Evolutionary conservation across 2,113 vertebrate species (phyloP), one percentile per base, ranked within the genome.

Genomic region (Perognathus longimembris): DNA sequence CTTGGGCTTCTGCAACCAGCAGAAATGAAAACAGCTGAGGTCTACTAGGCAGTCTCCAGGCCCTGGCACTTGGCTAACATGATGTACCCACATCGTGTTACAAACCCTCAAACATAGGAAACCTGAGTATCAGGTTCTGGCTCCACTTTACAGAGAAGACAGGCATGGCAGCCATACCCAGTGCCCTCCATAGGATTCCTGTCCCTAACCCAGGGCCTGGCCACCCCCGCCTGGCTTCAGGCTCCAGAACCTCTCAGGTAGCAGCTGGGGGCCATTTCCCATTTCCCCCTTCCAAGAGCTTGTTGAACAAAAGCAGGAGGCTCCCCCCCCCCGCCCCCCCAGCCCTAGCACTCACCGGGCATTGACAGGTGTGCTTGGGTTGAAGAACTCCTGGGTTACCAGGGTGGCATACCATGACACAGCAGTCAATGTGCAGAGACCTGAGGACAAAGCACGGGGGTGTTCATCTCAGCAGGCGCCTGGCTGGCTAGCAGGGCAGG

Each of bases 371-470:
- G 98, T 98, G 87, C 98, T 99, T 22, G 99, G 98, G 57, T 98
- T 99, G 97, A 99, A 99, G 98, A 99, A 99, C 96, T 99, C 99
- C 63, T 98, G 97, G 82, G 99, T 99, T 95, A 99, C 99, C 87
- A 98, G 99, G 0, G 99, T 98, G 30, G 99, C 99, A 0, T 99
- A 99, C 98, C 99, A 98, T 0, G 99, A 99, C 93, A 99, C 99
- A 0, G 99, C 99, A 1, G 99, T 98, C 97, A 99, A 77, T 0
- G 99, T 99, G 95, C 99, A 99, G 79, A 99, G 96, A 95, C 99
- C 99, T 99, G 96, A 28, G 50, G 17, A 63, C 77, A 73, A 71
- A 67, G 78, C 8, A 67, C 50, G 32, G 50, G 22, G 21, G 34
- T 17, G n/a, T 63, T 96, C 87, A 93, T 95, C 15, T 69, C 61